Conservation (phyloP, 2,888 invertebrate species). For the Eristalinus sepulchralis region DNA sequence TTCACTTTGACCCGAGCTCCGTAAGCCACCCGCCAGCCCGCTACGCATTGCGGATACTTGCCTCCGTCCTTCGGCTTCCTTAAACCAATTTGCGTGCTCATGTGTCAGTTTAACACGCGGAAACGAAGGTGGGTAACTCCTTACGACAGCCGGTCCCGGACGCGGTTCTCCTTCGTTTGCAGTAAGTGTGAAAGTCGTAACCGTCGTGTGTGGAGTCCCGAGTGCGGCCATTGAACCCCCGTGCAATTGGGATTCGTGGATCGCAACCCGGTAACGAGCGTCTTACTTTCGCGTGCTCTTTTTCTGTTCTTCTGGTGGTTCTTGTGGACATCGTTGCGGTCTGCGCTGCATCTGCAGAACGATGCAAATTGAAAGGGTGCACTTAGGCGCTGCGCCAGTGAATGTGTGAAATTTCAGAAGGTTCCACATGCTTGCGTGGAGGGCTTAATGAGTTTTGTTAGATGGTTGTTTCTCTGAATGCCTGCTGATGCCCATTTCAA, state of each 20-base stretch:
- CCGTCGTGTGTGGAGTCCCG: neutral
- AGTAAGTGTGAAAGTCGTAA: constrained; percentile 34
- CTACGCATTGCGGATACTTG: constrained; percentile 45
- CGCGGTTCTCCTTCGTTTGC: neutral
- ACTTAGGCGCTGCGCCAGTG: constrained; percentile 33
- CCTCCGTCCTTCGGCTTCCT: constrained; percentile 2
- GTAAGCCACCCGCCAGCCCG: neutral
- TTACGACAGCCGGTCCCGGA: neutral
- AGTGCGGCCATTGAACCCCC: neutral
- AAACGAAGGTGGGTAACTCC: constrained; percentile 1
- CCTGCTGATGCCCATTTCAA: neutral
- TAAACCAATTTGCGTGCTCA: constrained; percentile 61
- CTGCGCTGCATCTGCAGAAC: too few species aligned
- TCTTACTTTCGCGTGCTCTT: constrained; percentile 38
- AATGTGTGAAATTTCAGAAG: constrained; percentile 58
- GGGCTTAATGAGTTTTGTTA: constrained; percentile 68
- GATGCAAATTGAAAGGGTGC: constrained; percentile 44
- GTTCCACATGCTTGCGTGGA: constrained; percentile 38
- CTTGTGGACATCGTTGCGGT: constrained; percentile 45
- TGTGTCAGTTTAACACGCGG: constrained; percentile 52
- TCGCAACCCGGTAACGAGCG: constrained; percentile 36
- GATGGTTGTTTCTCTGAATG: constrained; percentile 12
- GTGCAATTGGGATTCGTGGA: constrained; percentile 42
- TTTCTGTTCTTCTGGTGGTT: constrained; percentile 25
- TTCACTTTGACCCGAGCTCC: constrained; percentile 47